Evolutionary conservation across 2,888 invertebrate genomes (phyloP), one percentile per base, ranked within the genome.

Genomic region (Erebia aethiops): DNA sequence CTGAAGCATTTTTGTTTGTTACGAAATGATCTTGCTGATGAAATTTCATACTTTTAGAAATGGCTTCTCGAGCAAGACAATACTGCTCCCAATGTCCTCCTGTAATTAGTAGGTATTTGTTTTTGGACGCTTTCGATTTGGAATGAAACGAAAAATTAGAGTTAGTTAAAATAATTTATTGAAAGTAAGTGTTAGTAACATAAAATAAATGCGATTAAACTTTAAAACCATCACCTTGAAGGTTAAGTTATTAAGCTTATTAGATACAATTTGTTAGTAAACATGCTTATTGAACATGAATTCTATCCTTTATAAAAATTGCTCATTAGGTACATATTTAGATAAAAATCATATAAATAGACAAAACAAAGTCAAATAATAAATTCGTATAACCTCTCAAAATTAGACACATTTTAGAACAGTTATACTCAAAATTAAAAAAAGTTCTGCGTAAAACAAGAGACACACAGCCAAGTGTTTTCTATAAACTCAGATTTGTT

Each of bases 61-160:
- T 84, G 1, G 77, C 78, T 8, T 91, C 91, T 1, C 92, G 83
- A 14, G 88, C 85, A 75, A 88, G 87, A 70, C 87, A 86, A 74
- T 86, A 92, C 67, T 91, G 88, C 16, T 90, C 90, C 87, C 89
- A 92, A 13, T 86, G 81, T 35, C 76, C 77, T 1, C 87, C 90
- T 91, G 82, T 5, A 81, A 83, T 7, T 58, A 56, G 60, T 62
- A 65, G n/a, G 43, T 41, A 4, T 49, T 49, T 51, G 5, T 58
- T 14, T n/a, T 16, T 43, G 18, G 11, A 7, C 46, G 18, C 21
- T 61, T 43, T 13, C 51, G 54, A 60, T 71, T 68, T 71, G 46
- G 51, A 63, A 51, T 63, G 49, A 63, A 63, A 60, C 60, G 10
- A 60, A 11, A 1, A 56, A 10, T 2, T 18, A 13, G 10, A 54